These are phyloP conservation scores for Artemia franciscana DNA, from an alignment of 1,140 invertebrate species.

Conservation along the genomic window DNA sequence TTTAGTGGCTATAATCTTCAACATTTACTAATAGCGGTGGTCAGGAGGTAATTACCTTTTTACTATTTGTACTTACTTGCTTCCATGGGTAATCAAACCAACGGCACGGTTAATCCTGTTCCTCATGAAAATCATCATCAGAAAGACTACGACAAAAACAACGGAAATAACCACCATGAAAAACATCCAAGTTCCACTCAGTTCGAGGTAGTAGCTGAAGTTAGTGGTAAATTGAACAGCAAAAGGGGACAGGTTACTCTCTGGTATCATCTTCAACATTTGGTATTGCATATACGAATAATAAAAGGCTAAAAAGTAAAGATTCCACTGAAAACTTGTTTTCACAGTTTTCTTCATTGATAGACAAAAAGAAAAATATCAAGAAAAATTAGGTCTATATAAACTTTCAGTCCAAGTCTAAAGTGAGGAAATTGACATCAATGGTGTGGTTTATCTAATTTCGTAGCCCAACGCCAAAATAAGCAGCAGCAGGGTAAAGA, in stretches of 20 bases:
- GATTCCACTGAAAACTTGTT: neutral
- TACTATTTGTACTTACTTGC: constrained; percentile 35
- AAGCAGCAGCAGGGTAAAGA: too few relatives aligned
- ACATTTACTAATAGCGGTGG: too few relatives aligned
- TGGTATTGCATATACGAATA: constrained; percentile 30
- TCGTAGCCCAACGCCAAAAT: too few relatives aligned
- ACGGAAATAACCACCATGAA: constrained; percentile 37
- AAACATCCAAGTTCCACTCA: constrained; percentile 44
- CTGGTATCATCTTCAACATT: constrained; percentile 21
- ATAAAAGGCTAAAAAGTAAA: constrained; percentile 24
- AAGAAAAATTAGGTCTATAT: too few relatives aligned
- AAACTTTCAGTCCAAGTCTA: too few relatives aligned
- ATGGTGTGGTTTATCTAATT: too few relatives aligned
- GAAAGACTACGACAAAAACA: constrained; percentile 36
- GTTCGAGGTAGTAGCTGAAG: constrained; percentile 24
- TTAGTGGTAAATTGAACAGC: constrained; percentile 22
- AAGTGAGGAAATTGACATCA: too few relatives aligned
- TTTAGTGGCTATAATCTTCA: too few relatives aligned
- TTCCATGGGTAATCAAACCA: constrained; percentile 55
- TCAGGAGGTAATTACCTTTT: too few relatives aligned
- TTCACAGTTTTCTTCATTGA: neutral
- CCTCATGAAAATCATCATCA: constrained; percentile 58
- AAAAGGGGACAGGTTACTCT: constrained; percentile 8
- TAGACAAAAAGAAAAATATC: too few relatives aligned
- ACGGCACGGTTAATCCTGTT: constrained; percentile 67